Evolutionary conservation across 2,113 vertebrate species (phyloP).

Genomic region (Gymnogyps californianus): DNA sequence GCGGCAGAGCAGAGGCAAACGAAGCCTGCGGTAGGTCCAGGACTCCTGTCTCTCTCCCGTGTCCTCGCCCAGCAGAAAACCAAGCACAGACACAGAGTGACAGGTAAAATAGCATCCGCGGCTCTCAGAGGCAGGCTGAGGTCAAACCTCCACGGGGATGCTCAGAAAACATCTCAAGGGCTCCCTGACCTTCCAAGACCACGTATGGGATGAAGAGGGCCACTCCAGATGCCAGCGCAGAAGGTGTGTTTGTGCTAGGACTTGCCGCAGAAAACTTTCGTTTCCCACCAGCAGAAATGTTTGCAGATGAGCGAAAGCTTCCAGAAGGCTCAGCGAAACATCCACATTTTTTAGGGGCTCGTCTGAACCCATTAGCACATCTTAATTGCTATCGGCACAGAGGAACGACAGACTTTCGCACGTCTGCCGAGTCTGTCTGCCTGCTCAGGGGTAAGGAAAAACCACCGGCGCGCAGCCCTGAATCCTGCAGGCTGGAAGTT

Average conservation of each 20-base stretch:
- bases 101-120: neutral
- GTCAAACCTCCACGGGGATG: accelerated
- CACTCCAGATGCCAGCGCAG: neutral
- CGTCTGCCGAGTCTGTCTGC: conserved; percentile 36
- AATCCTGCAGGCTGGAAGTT: neutral
- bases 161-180: neutral
- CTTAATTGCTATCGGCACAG: conserved; percentile 31
- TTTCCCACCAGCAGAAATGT: conserved; percentile 5
- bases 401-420: conserved; percentile 21
- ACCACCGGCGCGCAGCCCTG: neutral
- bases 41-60: accelerated
- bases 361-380: conserved; percentile 24
- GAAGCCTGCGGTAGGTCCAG: neutral
- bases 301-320: conserved; percentile 38
- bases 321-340: conserved; percentile 52
- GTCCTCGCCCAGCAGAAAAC: neutral
- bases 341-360: conserved; percentile 30
- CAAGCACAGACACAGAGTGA: neutral
- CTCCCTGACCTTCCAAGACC: neutral
- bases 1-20: neutral
- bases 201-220: accelerated
- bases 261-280: accelerated
- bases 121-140: neutral
- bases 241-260: neutral
- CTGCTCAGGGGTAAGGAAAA: neutral